phyloP scores from a whole-genome alignment of 2,797 vertebrate genomes.

The Hirundo rustica region DNA sequence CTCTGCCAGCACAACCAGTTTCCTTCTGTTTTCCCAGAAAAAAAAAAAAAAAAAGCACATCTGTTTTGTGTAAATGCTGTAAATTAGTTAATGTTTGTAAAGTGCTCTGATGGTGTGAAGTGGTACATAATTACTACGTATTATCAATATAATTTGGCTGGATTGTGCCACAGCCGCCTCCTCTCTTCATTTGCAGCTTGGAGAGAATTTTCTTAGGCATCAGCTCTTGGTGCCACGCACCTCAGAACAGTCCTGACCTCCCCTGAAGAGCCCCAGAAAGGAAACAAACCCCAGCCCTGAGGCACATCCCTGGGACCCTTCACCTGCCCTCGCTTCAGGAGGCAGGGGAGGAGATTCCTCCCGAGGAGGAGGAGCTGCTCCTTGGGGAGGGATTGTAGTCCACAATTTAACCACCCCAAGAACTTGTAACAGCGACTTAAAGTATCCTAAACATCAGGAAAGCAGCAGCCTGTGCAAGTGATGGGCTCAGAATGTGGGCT shows the following conservation, averaged over 20 bases:
- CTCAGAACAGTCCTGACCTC: neutral
- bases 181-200: neutral
- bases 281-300: neutral
- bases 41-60: conserved; percentile 5
- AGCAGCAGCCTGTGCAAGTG: neutral
- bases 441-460: neutral
- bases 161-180: conserved; percentile 35
- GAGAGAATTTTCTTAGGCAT: neutral
- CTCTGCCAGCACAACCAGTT: neutral
- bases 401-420: no score
- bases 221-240: neutral
- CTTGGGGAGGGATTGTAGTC: neutral
- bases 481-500: neutral
- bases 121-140: conserved; percentile 48
- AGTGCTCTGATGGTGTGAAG: conserved; percentile 65
- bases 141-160: conserved; percentile 65
- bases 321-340: neutral
- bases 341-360: neutral
- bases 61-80: conserved; percentile 59
- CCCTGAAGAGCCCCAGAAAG: neutral
- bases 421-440: neutral
- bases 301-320: fast-evolving
- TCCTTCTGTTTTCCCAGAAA: neutral
- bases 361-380: neutral
- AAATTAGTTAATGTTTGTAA: conserved; percentile 69